These are phyloP conservation scores for Rhopilema esculentum DNA, from an alignment of 30 jellyfish, hydroid and myxozoan genomes.

Conservation along the genomic window DNA sequence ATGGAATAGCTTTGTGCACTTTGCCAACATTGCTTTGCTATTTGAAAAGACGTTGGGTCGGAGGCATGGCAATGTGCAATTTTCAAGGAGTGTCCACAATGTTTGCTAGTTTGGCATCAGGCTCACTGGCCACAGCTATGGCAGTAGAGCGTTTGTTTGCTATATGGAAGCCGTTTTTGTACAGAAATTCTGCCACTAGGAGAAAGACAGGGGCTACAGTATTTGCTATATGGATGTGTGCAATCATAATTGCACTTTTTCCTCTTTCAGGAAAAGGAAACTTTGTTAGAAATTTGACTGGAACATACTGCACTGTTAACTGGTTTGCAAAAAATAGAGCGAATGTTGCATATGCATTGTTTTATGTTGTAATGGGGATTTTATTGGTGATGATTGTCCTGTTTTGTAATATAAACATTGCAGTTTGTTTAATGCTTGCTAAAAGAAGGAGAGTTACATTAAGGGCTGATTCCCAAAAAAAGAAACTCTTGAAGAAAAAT, in stretches of 20 bases:
- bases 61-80: constrained; percentile 75
- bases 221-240: constrained; percentile 9
- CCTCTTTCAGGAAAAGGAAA: constrained; percentile 64
- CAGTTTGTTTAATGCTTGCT: background rate
- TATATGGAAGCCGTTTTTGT: constrained; percentile 57
- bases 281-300: constrained; percentile 65
- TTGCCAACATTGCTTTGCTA: constrained; percentile 72
- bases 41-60: constrained; percentile 54
- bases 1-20: constrained; percentile 63
- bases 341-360: constrained; percentile 64
- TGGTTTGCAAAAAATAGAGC: constrained; percentile 69
- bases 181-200: constrained; percentile 47
- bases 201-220: constrained; percentile 29
- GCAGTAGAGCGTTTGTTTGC: constrained; percentile 71
- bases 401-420: constrained; percentile 44
- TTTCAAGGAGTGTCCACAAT: constrained; percentile 75
- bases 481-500: constrained; percentile 7
- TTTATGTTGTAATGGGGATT: constrained; percentile 48
- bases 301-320: constrained; percentile 71
- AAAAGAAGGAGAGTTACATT: constrained; percentile 32
- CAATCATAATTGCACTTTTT: constrained; percentile 42
- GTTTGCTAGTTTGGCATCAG: constrained; percentile 80
- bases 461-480: constrained; percentile 24
- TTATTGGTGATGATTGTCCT: constrained; percentile 14
- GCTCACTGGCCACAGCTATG: constrained; percentile 70